These are phyloP conservation scores for Dasypogon diadema DNA, from an alignment of 2,888 invertebrate genomes.

Conservation along the genomic window DNA sequence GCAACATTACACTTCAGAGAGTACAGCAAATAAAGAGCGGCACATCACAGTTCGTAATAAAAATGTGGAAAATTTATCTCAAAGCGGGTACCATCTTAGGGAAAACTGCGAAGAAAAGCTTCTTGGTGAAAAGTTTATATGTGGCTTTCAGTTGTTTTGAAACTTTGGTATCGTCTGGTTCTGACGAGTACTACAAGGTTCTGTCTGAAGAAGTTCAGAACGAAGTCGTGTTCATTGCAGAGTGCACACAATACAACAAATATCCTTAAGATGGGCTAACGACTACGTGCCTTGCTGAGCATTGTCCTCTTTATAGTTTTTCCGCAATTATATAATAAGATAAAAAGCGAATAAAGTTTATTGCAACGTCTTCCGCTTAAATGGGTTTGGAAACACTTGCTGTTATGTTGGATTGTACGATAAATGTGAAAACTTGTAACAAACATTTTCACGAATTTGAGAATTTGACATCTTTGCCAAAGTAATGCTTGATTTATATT, in stretches of 20 bases:
- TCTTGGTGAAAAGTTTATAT: slow-evolving; percentile 28
- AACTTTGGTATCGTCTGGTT: slow-evolving; percentile 39
- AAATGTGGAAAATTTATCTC: slow-evolving; percentile 37
- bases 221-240: slow-evolving; percentile 7
- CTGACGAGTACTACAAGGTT: slow-evolving; percentile 15
- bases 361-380: not conserved
- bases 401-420: not conserved
- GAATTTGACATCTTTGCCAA: slow-evolving; percentile 26
- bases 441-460: not conserved
- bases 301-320: slow-evolving; percentile 17
- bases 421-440: not conserved
- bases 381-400: not conserved
- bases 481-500: slow-evolving; percentile 50
- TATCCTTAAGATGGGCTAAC: not conserved
- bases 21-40: too few species aligned
- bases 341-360: slow-evolving; percentile 34
- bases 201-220: not conserved
- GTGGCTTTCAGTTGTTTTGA: slow-evolving; percentile 48
- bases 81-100: slow-evolving; percentile 12
- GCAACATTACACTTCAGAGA: too few species aligned
- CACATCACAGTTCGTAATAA: not conserved
- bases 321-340: slow-evolving; percentile 31
- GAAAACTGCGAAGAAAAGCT: slow-evolving; percentile 31
- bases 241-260: too few species aligned
- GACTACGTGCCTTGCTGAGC: slow-evolving; percentile 4